These are phyloP conservation scores for Drosophila gaucha DNA, from an alignment of 2,888 invertebrate genomes.

Conservation along the genomic window DNA sequence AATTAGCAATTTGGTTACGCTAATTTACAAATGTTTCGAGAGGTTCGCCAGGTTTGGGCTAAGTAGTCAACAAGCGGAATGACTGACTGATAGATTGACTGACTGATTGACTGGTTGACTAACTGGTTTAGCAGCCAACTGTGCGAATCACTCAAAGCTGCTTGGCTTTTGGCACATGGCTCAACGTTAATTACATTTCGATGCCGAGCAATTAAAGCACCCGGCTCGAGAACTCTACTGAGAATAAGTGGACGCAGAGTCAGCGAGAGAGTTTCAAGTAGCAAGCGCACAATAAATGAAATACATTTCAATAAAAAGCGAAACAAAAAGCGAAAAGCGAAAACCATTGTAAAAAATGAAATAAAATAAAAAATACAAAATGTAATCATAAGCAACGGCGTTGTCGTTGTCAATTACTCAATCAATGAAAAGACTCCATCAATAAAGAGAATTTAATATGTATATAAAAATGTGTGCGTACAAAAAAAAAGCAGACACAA, in stretches of 20 bases:
- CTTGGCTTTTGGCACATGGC: conserved; percentile 40
- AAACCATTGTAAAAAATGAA: conserved; percentile 12
- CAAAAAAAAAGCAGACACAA: background rate
- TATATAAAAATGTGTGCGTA: conserved; percentile 6
- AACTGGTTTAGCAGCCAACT: background rate
- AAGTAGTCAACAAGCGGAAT: conserved; percentile 17
- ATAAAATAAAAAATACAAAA: conserved; percentile 30
- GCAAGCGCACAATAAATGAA: conserved; percentile 6
- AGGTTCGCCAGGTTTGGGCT: conserved; percentile 6
- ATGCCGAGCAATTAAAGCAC: conserved; percentile 54
- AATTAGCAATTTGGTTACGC: conserved; percentile 47
- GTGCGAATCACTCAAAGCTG: conserved; percentile 13
- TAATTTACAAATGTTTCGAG: conserved; percentile 40
- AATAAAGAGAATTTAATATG: conserved; percentile 18
- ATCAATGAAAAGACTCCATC: conserved; percentile 45
- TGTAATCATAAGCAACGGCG: conserved; percentile 56
- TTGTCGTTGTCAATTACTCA: conserved; percentile 65
- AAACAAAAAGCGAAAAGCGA: conserved; percentile 7
- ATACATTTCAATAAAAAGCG: conserved; percentile 39
- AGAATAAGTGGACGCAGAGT: conserved; percentile 34
- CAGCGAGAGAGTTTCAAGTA: conserved; percentile 33
- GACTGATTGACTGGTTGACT: background rate
- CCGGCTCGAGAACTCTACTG: conserved; percentile 37
- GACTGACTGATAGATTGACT: conserved; percentile 5
- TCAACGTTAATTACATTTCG: conserved; percentile 60